Percentiles rank a stretch among this genome's conserved stretches.
phyloP scores from a whole-genome alignment of 2,797 vertebrate species.

The Delichon dasypus region DNA sequence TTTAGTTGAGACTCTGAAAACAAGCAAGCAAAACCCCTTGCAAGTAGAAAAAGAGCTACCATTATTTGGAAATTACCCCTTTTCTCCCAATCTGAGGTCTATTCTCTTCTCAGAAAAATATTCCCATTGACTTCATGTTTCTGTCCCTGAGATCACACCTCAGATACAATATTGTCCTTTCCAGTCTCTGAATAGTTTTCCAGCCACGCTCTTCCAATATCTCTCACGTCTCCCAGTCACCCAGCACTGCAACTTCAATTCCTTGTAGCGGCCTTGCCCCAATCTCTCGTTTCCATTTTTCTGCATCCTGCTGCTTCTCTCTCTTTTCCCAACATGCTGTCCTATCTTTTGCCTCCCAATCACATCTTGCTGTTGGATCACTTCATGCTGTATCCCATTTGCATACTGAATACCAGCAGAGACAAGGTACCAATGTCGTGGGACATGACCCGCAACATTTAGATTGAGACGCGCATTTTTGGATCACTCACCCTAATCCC shows the following conservation, averaged over 20 bases:
- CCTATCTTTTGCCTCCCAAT: slow-evolving; percentile 8
- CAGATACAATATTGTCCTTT: background rate
- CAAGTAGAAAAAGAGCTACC: background rate
- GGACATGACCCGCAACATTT: slow-evolving; percentile 60
- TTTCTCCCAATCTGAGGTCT: background rate
- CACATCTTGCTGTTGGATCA: slow-evolving; percentile 28
- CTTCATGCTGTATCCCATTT: slow-evolving; percentile 60
- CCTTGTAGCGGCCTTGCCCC: background rate
- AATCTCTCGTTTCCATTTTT: background rate
- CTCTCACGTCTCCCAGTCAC: background rate
- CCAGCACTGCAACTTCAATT: background rate
- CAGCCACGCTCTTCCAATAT: fast-evolving
- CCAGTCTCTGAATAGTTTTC: background rate
- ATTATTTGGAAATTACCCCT: background rate
- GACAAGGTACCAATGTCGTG: slow-evolving; percentile 61
- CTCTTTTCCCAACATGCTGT: background rate
- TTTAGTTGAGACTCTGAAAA: background rate
- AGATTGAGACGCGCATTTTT: slow-evolving; percentile 61
- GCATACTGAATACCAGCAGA: slow-evolving; percentile 62
- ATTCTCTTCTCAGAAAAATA: background rate
- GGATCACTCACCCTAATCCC: slow-evolving; percentile 70
- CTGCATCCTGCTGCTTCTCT: background rate
- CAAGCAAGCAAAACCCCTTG: background rate
- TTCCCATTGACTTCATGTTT: background rate
- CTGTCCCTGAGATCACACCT: background rate